Percentiles rank a stretch among this genome's conserved stretches.
phyloP scores from a whole-genome alignment of 2,797 vertebrate genomes.

The Hemitrygon akajei region DNA sequence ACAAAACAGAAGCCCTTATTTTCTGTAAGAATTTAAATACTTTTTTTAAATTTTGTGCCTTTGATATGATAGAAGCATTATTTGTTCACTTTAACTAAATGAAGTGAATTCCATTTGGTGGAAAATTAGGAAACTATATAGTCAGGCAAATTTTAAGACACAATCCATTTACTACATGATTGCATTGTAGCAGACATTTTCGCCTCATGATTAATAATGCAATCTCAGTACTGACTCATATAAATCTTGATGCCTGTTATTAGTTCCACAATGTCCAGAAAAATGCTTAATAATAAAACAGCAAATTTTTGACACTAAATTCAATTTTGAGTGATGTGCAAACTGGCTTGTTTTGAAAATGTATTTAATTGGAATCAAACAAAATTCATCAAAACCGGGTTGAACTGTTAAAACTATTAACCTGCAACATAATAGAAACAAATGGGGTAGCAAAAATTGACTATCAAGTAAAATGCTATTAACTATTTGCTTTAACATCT shows the following conservation, averaged over 20 bases:
- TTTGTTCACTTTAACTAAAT: constrained; percentile 17
- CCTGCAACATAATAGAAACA: background rate
- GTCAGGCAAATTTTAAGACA: background rate
- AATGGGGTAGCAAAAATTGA: background rate
- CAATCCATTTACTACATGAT: constrained; percentile 22
- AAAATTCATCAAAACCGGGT: constrained; percentile 20
- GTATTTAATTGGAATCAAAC: constrained; percentile 26
- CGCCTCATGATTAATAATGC: background rate
- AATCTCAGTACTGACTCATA: background rate
- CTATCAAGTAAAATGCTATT: background rate
- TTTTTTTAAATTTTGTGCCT: constrained; percentile 34
- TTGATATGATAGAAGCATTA: constrained; percentile 27
- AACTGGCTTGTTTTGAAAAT: constrained; percentile 32
- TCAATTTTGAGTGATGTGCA: constrained; percentile 32
- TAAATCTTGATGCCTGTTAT: constrained; percentile 1
- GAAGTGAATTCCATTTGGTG: constrained; percentile 26
- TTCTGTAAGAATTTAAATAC: constrained; percentile 36
- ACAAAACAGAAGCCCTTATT: constrained; percentile 38
- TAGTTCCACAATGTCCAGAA: constrained; percentile 6
- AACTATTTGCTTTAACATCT: constrained; percentile 7
- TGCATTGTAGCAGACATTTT: background rate
- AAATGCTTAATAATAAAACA: background rate
- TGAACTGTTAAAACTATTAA: background rate
- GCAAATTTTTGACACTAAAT: constrained; percentile 23
- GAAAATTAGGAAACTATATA: constrained; percentile 26